These are phyloP conservation scores for Halichondria panicea DNA, from an alignment of 37 sponge, comb jelly and placozoan genomes.

Conservation along the genomic window DNA sequence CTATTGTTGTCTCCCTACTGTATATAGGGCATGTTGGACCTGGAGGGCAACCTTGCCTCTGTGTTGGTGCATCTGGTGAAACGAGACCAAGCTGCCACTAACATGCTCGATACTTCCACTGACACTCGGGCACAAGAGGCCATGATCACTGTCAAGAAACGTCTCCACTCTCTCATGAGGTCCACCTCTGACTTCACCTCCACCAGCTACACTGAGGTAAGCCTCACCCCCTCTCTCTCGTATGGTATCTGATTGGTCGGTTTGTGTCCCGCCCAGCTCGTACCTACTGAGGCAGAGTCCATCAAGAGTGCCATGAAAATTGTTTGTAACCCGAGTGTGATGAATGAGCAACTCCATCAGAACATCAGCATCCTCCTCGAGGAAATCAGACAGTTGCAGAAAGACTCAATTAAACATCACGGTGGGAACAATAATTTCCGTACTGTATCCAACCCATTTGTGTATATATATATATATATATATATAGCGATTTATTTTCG, in stretches of 20 bases:
- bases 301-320: conserved; percentile 58
- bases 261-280: conserved; percentile 49
- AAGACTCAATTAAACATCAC: too few species aligned
- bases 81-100: conserved; percentile 82
- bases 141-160: conserved; percentile 60
- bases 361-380: conserved; percentile 21
- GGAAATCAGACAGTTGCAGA: conserved; percentile 20
- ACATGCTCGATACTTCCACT: conserved; percentile 81
- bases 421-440: too few species aligned
- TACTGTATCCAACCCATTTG: too few species aligned
- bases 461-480: too few species aligned
- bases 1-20: neutral
- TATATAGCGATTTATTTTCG: too few species aligned
- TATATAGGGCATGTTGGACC: conserved; percentile 84
- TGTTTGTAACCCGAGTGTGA: conserved; percentile 64
- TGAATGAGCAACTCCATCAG: conserved; percentile 52
- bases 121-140: conserved; percentile 56
- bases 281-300: conserved; percentile 63
- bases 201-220: conserved; percentile 26
- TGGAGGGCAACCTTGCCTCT: conserved; percentile 89
- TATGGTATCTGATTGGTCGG: neutral
- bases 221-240: neutral
- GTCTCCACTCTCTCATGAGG: conserved; percentile 48
- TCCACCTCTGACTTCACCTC: conserved; percentile 37
- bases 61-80: conserved; percentile 87